phyloP scores from a whole-genome alignment of 2,113 vertebrate genomes.

The Bombycilla garrulus region DNA sequence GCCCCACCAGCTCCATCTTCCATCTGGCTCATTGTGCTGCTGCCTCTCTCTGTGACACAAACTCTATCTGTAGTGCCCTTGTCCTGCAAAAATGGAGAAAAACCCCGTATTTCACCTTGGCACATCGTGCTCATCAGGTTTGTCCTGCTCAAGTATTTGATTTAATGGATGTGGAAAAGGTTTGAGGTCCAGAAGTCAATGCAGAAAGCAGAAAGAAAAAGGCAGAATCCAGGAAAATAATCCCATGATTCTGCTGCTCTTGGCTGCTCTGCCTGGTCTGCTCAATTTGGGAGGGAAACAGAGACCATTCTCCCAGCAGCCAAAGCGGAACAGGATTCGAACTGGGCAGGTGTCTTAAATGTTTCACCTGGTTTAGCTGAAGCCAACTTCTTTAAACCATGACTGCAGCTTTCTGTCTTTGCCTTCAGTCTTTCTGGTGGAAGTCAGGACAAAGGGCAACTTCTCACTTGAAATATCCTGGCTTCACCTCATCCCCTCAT shows the following conservation, averaged over 20 bases:
- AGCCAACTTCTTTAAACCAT: background rate
- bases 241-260: background rate
- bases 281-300: background rate
- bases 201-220: background rate
- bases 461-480: background rate
- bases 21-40: background rate
- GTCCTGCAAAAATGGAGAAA: background rate
- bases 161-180: background rate
- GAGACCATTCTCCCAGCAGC: background rate
- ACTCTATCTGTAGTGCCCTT: background rate
- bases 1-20: background rate
- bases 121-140: background rate
- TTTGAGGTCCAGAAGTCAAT: background rate
- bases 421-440: background rate
- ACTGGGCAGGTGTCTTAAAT: background rate
- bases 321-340: background rate
- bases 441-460: background rate
- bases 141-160: background rate
- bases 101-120: rapidly evolving
- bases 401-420: background rate
- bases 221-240: background rate
- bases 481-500: background rate
- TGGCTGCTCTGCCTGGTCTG: background rate
- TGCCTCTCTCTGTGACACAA: background rate
- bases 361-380: background rate